A percentile compares a stretch with the other conserved stretches of the same genome.
These are phyloP conservation scores for Acromyrmex echinatior DNA, from an alignment of 1,140 invertebrate genomes.

Conservation along the genomic window DNA sequence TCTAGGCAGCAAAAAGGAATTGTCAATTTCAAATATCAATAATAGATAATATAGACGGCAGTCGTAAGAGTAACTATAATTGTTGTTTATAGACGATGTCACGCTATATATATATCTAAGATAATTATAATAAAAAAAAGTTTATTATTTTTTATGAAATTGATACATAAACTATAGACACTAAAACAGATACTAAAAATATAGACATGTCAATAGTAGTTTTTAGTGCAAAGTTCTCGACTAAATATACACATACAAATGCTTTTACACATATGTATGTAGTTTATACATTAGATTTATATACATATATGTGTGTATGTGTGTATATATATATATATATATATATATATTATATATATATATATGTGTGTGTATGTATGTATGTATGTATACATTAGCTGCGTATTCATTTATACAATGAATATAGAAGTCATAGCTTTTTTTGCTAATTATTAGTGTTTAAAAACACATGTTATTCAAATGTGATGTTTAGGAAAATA, in stretches of 20 bases:
- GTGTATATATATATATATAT: too few species aligned
- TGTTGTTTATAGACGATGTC: constrained; percentile 28
- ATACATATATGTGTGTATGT: neutral
- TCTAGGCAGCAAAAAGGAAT: constrained; percentile 27
- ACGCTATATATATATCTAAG: constrained; percentile 13
- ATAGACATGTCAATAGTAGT: constrained; percentile 48
- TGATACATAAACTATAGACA: constrained; percentile 25
- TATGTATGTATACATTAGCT: constrained; percentile 6
- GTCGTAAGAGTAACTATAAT: constrained; percentile 50
- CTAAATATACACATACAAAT: constrained; percentile 45
- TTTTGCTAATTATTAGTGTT: constrained; percentile 47
- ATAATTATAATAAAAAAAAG: constrained; percentile 37
- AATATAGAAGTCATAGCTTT: constrained; percentile 34
- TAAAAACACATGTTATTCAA: constrained; percentile 46
- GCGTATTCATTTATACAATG: constrained; percentile 36
- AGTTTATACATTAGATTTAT: constrained; percentile 38
- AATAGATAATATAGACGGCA: constrained; percentile 19
- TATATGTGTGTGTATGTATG: neutral
- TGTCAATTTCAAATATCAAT: constrained; percentile 46
- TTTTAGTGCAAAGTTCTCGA: constrained; percentile 45
- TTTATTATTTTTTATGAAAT: constrained; percentile 53
- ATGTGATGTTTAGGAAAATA: constrained; percentile 49
- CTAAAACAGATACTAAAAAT: constrained; percentile 6
- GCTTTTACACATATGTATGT: constrained; percentile 54
- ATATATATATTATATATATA: constrained; percentile 1